Percentiles rank a stretch among this genome's conserved stretches.
Evolutionary conservation across 1,140 invertebrate species (phyloP).

Genomic region (Scaptomyza montana): DNA sequence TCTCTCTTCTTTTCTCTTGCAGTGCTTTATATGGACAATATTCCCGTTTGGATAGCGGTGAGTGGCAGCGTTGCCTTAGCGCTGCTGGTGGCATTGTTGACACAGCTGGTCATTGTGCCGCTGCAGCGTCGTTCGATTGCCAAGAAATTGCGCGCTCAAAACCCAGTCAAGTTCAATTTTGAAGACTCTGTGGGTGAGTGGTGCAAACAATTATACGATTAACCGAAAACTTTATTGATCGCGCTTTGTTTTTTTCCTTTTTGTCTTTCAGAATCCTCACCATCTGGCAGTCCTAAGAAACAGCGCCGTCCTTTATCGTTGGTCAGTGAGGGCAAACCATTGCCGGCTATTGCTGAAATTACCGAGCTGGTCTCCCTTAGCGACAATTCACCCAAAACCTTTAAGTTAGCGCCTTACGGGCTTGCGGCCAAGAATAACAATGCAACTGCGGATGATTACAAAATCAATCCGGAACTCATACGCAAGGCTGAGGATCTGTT

Average conservation of each 20-base stretch:
- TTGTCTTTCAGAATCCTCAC: constrained; percentile 84
- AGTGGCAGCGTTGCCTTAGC: constrained; percentile 89
- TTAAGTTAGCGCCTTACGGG: constrained; percentile 73
- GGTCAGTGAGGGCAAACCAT: constrained; percentile 84
- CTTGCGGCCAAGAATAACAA: constrained; percentile 68
- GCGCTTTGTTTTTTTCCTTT: not conserved
- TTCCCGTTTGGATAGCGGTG: constrained; percentile 94
- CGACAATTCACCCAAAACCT: constrained; percentile 80
- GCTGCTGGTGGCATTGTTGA: constrained; percentile 88
- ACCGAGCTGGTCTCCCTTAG: constrained; percentile 85
- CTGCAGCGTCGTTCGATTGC: constrained; percentile 89
- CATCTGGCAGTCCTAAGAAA: constrained; percentile 85
- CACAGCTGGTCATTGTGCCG: constrained; percentile 93
- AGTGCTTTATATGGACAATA: constrained; percentile 95
- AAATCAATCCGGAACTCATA: constrained; percentile 81
- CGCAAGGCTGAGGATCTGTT: constrained; percentile 81
- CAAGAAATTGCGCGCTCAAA: constrained; percentile 67
- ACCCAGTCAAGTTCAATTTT: constrained; percentile 88
- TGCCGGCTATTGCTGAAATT: constrained; percentile 85
- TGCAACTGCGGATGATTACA: constrained; percentile 69
- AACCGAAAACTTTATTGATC: not conserved
- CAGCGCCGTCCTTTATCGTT: constrained; percentile 84
- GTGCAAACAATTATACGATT: not conserved
- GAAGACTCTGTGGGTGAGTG: constrained; percentile 87
- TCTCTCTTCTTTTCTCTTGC: not conserved